A percentile compares a stretch with the other conserved stretches of the same genome.
These are phyloP conservation scores for Dicyrtomina minuta DNA, from an alignment of 2,888 invertebrate genomes.

Conservation along the genomic window DNA sequence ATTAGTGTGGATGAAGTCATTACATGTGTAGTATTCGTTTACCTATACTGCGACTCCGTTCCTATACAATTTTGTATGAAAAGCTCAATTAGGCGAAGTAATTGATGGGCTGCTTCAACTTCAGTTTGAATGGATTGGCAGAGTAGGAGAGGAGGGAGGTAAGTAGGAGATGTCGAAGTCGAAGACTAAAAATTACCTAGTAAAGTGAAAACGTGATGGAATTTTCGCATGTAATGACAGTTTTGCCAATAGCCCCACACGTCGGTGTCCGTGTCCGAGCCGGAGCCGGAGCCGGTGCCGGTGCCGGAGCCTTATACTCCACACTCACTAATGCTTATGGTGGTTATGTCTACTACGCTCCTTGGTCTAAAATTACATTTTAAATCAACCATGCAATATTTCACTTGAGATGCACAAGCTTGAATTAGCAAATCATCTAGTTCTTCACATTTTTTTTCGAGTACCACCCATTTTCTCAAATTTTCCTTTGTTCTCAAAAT, in stretches of 20 bases:
- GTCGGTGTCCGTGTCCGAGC: background rate
- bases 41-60: too few relatives aligned
- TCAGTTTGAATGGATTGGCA: background rate
- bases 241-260: too few relatives aligned
- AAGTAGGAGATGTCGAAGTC: background rate
- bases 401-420: background rate
- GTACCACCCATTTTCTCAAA: background rate
- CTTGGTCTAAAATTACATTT: slow-evolving; percentile 11
- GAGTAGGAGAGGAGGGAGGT: background rate
- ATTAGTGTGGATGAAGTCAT: too few relatives aligned
- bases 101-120: background rate
- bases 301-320: too few relatives aligned
- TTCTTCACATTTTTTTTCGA: background rate
- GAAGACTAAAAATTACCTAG: too few relatives aligned
- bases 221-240: slow-evolving; percentile 33
- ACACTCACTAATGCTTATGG: too few relatives aligned
- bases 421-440: slow-evolving; percentile 9
- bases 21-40: too few relatives aligned
- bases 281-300: too few relatives aligned
- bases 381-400: slow-evolving; percentile 3
- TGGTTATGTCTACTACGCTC: background rate
- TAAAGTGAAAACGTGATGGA: slow-evolving; percentile 34
- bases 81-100: too few relatives aligned
- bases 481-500: slow-evolving; percentile 1
- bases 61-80: too few relatives aligned